These are phyloP conservation scores for Aplodontia rufa DNA, from an alignment of 2,113 vertebrate species.

Conservation along the genomic window DNA sequence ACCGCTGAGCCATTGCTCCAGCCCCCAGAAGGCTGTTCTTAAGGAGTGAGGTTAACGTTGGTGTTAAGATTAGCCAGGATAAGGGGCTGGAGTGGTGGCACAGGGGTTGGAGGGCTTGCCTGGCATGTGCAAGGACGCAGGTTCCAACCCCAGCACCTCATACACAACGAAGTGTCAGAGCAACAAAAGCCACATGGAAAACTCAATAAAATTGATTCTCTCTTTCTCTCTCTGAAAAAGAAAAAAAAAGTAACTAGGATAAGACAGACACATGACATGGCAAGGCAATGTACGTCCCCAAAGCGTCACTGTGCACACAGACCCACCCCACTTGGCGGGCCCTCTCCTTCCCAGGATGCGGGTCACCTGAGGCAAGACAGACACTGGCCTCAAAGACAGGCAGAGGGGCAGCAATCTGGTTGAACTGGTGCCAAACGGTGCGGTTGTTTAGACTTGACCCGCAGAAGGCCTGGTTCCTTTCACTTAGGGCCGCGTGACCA, in stretches of 20 bases:
- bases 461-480: constrained; percentile 47
- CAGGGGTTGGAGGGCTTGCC: too few species aligned
- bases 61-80: neutral
- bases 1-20: too few species aligned
- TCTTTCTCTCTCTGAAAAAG: too few species aligned
- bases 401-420: neutral
- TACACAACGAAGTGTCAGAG: too few species aligned
- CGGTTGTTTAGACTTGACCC: constrained; percentile 34
- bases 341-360: neutral
- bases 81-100: too few species aligned
- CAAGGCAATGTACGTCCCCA: neutral
- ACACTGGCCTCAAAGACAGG: neutral
- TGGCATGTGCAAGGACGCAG: too few species aligned
- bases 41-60: neutral
- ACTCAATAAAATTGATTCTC: too few species aligned
- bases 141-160: too few species aligned
- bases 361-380: neutral
- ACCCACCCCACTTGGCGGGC: neutral
- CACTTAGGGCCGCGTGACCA: neutral
- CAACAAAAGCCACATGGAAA: too few species aligned
- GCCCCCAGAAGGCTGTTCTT: neutral
- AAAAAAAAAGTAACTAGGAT: neutral
- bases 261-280: neutral
- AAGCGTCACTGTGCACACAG: neutral
- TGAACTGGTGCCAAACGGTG: neutral